Conservation (phyloP, 2,888 invertebrate genomes). For the Stenotaenia linearis region DNA sequence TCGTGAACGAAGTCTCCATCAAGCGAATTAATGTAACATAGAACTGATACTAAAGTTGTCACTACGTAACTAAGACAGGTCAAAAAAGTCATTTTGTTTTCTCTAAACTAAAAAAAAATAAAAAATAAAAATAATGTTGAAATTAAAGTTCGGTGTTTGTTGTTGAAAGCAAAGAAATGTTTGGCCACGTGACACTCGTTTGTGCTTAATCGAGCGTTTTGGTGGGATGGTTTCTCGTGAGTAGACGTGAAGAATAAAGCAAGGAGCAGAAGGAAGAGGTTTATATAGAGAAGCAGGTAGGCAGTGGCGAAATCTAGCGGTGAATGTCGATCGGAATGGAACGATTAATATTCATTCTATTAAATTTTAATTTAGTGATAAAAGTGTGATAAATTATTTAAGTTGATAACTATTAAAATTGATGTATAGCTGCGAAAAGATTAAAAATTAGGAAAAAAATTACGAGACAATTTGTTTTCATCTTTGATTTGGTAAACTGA, state of each 20-base stretch:
- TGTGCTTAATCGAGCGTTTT: neutral
- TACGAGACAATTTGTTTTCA: too few relatives aligned
- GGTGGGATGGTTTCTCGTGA: neutral
- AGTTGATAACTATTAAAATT: too few relatives aligned
- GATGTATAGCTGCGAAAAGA: too few relatives aligned
- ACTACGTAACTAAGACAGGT: neutral
- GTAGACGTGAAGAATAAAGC: neutral
- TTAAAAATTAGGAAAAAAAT: too few relatives aligned
- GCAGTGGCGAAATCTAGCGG: neutral
- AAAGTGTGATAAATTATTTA: too few relatives aligned
- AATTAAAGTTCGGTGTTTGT: too few relatives aligned
- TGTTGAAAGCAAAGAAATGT: neutral
- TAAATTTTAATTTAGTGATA: too few relatives aligned
- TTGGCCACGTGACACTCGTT: neutral
- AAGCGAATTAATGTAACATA: conserved; percentile 51
- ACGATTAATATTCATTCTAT: too few relatives aligned
- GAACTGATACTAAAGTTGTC: neutral
- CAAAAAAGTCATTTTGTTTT: neutral
- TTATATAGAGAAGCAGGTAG: neutral
- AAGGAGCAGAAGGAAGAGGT: neutral
- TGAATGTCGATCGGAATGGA: neutral
- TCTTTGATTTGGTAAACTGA: too few relatives aligned
- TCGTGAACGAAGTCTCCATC: conserved; percentile 90
- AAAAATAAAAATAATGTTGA: too few relatives aligned
- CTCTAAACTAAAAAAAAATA: too few relatives aligned